Conservation (phyloP, 2,113 vertebrate genomes). For the Acinonyx jubatus region DNA sequence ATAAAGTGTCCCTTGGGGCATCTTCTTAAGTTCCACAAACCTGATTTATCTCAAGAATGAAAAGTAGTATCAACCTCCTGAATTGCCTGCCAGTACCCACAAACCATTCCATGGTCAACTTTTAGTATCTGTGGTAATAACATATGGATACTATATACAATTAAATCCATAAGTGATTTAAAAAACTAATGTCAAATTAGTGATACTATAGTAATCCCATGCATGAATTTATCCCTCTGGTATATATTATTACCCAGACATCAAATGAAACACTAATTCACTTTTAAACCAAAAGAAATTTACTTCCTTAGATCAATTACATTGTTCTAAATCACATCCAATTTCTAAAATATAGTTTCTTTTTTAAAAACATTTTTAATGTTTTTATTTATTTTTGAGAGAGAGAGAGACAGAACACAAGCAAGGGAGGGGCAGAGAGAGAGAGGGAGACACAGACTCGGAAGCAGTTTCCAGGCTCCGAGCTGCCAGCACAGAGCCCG, state of each 20-base stretch:
- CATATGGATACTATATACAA: not conserved
- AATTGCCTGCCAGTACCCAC: not conserved
- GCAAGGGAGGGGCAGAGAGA: no score
- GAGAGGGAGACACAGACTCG: no score
- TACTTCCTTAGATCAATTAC: not conserved
- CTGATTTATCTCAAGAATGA: not conserved
- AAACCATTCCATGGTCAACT: not conserved
- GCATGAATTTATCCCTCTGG: not conserved
- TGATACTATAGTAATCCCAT: not conserved
- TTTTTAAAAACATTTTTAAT: not conserved
- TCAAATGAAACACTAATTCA: not conserved
- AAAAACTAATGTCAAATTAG: not conserved
- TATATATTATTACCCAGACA: not conserved
- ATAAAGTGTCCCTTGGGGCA: not conserved
- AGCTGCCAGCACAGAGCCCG: no score
- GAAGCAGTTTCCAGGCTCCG: no score
- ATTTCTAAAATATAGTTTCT: not conserved
- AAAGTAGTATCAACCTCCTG: not conserved
- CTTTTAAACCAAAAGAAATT: slow-evolving; percentile 34
- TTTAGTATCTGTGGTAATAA: not conserved
- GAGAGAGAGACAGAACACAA: no score
- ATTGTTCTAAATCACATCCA: not conserved
- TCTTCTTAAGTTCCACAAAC: not conserved
- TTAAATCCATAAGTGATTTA: not conserved
- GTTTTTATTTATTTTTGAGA: no score